Conservation (phyloP, 2,113 vertebrate species). For the Scartelaos histophorus region DNA sequence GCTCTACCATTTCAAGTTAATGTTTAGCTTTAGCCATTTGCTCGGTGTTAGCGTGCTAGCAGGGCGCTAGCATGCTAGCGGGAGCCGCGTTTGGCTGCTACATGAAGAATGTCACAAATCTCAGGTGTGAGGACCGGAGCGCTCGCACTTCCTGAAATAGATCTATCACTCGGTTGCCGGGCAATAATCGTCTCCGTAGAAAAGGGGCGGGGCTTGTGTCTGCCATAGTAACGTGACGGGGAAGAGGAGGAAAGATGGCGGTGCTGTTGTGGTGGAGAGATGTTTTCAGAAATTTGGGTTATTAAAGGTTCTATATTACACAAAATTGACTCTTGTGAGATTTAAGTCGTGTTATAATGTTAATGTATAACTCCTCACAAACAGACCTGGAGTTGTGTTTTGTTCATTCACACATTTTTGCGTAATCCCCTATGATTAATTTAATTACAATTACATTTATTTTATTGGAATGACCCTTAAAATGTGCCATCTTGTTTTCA, state of each 20-base stretch:
- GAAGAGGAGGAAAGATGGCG: constrained; percentile 7
- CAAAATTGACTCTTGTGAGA: no score
- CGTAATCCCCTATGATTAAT: no score
- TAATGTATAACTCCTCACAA: no score
- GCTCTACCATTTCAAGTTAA: not conserved
- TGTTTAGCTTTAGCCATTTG: not conserved
- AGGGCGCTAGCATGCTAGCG: not conserved
- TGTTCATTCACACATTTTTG: no score
- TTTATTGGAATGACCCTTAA: no score
- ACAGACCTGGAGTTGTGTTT: no score
- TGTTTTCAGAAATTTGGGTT: not conserved
- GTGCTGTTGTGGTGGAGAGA: not conserved
- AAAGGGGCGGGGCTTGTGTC: constrained; percentile 14
- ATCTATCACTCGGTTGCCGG: constrained; percentile 56
- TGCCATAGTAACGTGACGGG: not conserved
- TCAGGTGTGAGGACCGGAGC: constrained; percentile 55
- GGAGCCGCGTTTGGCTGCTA: constrained; percentile 14
- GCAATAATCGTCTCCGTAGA: constrained; percentile 51
- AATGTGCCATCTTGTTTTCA: no score
- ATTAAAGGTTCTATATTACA: not conserved
- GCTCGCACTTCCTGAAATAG: constrained; percentile 65
- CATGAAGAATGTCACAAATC: constrained; percentile 54
- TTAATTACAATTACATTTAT: no score
- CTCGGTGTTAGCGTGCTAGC: not conserved
- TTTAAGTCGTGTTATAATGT: no score